Evolutionary conservation across 2,113 vertebrate species (phyloP).

Genomic region (Protobothrops mucrosquamatus): DNA sequence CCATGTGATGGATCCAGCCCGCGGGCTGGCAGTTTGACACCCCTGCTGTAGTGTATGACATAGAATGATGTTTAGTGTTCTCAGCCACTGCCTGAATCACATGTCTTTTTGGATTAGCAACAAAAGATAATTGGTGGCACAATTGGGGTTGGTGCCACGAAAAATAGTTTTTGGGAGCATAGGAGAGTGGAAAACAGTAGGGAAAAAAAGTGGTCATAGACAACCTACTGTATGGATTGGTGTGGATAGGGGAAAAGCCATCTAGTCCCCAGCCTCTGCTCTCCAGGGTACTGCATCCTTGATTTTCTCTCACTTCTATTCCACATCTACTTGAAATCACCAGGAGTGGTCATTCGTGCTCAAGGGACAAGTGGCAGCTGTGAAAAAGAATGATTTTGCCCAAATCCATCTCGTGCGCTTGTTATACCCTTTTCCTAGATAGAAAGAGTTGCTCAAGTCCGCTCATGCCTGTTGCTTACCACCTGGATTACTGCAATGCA

Average conservation of each 20-base stretch:
- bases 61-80: background rate
- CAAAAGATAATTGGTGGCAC: background rate
- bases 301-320: background rate
- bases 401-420: background rate
- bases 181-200: background rate
- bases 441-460: background rate
- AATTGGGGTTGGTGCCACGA: background rate
- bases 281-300: background rate
- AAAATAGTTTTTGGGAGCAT: background rate
- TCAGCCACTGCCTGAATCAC: background rate
- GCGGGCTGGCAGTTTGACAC: too few species aligned
- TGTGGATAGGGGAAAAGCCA: background rate
- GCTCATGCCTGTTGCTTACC: background rate
- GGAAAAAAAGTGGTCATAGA: background rate
- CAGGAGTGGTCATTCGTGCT: background rate
- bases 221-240: background rate
- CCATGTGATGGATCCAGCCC: too few species aligned
- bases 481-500: background rate
- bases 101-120: background rate
- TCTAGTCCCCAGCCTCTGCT: background rate
- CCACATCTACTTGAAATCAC: background rate
- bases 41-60: background rate
- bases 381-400: background rate
- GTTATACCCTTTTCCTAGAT: background rate
- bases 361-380: background rate